A percentile compares a stretch with the other conserved stretches of the same genome.
Conservation (phyloP, 2,113 vertebrate species). For the Mustela nigripes region DNA sequence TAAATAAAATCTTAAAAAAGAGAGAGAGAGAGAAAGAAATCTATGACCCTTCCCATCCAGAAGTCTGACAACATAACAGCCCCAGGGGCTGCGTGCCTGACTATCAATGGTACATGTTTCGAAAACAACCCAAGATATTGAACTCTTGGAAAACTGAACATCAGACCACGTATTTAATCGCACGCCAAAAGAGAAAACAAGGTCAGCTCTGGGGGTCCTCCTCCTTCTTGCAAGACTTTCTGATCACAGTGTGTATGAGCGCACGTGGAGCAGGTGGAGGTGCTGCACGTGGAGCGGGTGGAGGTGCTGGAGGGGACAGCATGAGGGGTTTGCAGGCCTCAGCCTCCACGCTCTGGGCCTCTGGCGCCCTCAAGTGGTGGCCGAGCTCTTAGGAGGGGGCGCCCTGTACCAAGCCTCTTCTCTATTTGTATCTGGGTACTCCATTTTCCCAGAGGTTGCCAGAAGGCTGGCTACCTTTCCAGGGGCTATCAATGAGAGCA, state of each 20-base stretch:
- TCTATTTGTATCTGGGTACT: neutral
- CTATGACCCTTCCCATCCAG: neutral
- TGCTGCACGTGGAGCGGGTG: too few species aligned
- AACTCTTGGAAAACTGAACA: neutral
- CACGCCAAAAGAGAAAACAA: neutral
- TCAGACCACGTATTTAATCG: neutral
- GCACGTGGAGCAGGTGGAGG: neutral
- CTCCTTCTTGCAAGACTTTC: neutral
- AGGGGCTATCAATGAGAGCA: neutral
- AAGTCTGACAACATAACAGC: neutral
- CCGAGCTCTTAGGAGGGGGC: neutral
- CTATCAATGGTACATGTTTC: neutral
- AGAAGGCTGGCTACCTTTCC: neutral
- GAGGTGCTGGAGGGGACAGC: neutral
- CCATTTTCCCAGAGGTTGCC: neutral
- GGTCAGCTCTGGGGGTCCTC: neutral
- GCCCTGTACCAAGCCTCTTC: neutral
- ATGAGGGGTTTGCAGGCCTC: neutral
- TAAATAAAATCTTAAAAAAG: too few species aligned
- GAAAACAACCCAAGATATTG: neutral
- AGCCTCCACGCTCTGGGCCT: neutral
- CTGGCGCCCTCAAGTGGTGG: constrained; percentile 30
- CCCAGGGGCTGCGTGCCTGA: neutral
- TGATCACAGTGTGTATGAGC: neutral
- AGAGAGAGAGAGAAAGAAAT: neutral